Evolutionary conservation across 2,113 vertebrate genomes (phyloP).

Genomic region (Pionites leucogaster): DNA sequence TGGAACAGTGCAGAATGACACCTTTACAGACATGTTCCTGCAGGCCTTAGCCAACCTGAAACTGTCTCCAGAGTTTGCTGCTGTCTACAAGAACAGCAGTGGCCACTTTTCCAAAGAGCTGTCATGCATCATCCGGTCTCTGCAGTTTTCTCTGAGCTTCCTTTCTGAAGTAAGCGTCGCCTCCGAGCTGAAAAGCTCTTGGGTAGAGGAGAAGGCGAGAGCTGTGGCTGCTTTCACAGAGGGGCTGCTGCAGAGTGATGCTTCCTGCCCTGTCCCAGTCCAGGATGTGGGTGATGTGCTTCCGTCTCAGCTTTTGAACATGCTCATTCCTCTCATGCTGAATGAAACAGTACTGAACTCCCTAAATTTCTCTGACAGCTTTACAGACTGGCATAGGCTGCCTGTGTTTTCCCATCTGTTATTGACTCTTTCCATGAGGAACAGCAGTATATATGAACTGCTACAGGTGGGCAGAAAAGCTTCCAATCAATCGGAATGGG

Average conservation of each 20-base stretch:
- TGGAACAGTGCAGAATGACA: not conserved
- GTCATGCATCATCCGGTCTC: not conserved
- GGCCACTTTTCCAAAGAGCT: slow-evolving; percentile 5
- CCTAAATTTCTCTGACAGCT: not conserved
- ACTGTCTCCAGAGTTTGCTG: slow-evolving; percentile 45
- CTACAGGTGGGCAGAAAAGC: not conserved
- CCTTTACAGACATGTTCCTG: slow-evolving; percentile 23
- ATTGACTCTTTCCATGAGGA: not conserved
- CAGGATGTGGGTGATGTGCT: not conserved
- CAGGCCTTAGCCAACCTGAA: slow-evolving; percentile 19
- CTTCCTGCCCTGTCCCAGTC: not conserved
- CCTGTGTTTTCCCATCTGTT: not conserved
- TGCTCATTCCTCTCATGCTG: not conserved
- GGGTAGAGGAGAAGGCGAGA: slow-evolving; percentile 6
- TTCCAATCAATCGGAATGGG: not conserved
- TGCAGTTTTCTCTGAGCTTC: slow-evolving; percentile 30
- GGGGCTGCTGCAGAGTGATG: not conserved
- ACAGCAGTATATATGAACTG: not conserved
- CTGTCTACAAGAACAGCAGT: not conserved
- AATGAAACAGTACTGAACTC: not conserved
- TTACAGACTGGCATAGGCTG: not conserved
- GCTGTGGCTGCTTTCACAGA: not conserved
- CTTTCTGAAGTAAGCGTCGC: slow-evolving; percentile 9
- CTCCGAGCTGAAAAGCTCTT: not conserved
- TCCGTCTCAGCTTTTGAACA: not conserved